Evolutionary conservation across 2,113 vertebrate genomes (phyloP).

Genomic region (Lycocorax pyrrhopterus): DNA sequence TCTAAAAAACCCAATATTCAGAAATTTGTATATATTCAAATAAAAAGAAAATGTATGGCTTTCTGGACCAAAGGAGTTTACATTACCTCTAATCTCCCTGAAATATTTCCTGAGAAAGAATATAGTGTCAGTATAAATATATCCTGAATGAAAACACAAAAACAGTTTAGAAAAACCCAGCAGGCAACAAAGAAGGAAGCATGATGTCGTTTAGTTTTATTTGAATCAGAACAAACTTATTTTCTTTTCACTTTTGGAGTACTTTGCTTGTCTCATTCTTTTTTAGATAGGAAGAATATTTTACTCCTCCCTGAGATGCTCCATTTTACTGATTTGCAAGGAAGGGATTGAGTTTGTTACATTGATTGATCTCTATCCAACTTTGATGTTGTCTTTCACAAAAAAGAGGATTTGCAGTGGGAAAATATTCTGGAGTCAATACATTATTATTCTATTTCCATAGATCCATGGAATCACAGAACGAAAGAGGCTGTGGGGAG

Average conservation of each 20-base stretch:
- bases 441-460: background rate
- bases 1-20: background rate
- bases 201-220: background rate
- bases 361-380: background rate
- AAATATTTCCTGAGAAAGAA: background rate
- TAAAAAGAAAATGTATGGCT: background rate
- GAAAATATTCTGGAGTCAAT: background rate
- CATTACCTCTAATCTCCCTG: background rate
- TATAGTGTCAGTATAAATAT: background rate
- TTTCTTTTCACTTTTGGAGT: background rate
- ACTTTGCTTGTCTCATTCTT: background rate
- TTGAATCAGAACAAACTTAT: background rate
- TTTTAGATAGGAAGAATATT: background rate
- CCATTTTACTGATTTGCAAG: background rate
- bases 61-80: background rate
- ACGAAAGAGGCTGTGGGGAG: fast-evolving
- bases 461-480: background rate
- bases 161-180: background rate
- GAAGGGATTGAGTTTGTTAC: background rate
- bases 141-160: background rate
- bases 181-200: background rate
- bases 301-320: background rate
- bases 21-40: background rate
- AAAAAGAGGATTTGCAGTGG: background rate
- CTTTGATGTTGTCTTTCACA: background rate